Evolutionary conservation across 2,888 invertebrate genomes (phyloP).

Genomic region (Electrophaes corylata): DNA sequence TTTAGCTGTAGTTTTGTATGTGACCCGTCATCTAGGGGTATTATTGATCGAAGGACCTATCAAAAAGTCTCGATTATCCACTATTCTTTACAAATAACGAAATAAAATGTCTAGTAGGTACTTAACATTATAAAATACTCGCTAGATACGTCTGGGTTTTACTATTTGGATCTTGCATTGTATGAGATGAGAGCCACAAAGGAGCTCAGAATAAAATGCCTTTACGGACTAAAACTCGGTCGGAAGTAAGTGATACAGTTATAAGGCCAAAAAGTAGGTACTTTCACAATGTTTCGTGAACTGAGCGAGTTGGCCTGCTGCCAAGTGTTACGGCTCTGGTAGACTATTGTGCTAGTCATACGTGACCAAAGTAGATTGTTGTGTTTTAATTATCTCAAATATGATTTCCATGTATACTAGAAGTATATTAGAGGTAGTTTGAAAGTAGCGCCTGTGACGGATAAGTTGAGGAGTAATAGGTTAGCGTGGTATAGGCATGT

Average conservation of each 20-base stretch:
- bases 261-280: conserved; percentile 26
- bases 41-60: too few relatives aligned
- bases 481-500: too few relatives aligned
- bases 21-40: too few relatives aligned
- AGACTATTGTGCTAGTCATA: conserved; percentile 32
- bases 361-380: conserved; percentile 34
- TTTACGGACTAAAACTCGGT: conserved; percentile 19
- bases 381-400: conserved; percentile 25
- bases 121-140: too few relatives aligned
- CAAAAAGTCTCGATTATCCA: too few relatives aligned
- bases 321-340: conserved; percentile 55
- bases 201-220: conserved; percentile 19
- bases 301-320: conserved; percentile 46
- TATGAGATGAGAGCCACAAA: conserved; percentile 11
- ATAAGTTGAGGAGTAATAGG: too few relatives aligned
- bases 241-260: conserved; percentile 27
- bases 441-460: too few relatives aligned
- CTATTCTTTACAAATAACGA: too few relatives aligned
- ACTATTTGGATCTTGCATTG: conserved; percentile 19
- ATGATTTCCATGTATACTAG: not conserved
- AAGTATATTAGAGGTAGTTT: too few relatives aligned
- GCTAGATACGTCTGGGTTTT: not conserved
- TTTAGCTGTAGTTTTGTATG: too few relatives aligned
- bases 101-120: too few relatives aligned
- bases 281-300: conserved; percentile 46